These are phyloP conservation scores for Copidosoma floridanum DNA, from an alignment of 1,140 invertebrate genomes.

Conservation along the genomic window DNA sequence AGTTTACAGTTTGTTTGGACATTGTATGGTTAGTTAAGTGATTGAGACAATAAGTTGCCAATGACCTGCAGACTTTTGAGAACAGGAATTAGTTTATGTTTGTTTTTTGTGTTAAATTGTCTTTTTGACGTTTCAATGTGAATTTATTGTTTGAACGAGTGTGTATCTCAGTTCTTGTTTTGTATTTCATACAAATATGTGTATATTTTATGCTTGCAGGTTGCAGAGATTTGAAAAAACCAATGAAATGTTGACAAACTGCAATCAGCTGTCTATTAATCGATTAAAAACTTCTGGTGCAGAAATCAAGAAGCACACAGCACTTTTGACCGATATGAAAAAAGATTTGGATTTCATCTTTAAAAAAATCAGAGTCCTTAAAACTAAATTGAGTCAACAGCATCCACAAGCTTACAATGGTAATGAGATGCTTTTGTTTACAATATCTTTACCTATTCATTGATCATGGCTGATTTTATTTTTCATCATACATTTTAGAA, in stretches of 20 bases:
- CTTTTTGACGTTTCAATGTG: no score
- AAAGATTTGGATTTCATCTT: conserved; percentile 76
- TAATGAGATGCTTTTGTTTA: conserved; percentile 41
- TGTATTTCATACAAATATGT: no score
- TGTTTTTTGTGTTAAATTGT: no score
- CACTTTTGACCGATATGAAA: conserved; percentile 75
- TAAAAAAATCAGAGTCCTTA: conserved; percentile 73
- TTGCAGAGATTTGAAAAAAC: conserved; percentile 94
- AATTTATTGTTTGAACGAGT: no score
- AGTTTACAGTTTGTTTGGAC: no score
- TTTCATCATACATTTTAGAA: conserved; percentile 42
- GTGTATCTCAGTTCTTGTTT: no score
- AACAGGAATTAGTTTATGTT: no score
- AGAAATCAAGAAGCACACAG: conserved; percentile 88
- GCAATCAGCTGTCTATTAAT: conserved; percentile 81
- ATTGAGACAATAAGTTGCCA: no score
- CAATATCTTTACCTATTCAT: no score
- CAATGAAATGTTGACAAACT: conserved; percentile 95
- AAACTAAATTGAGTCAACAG: conserved; percentile 77
- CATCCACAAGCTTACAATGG: conserved; percentile 82
- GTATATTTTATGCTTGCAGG: conserved; percentile 59
- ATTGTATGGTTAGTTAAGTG: no score
- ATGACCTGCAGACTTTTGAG: no score
- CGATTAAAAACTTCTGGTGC: conserved; percentile 76
- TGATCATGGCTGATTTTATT: no score